Conservation (phyloP, 1,140 invertebrate species). For the Brevipalpus yothersi region DNA sequence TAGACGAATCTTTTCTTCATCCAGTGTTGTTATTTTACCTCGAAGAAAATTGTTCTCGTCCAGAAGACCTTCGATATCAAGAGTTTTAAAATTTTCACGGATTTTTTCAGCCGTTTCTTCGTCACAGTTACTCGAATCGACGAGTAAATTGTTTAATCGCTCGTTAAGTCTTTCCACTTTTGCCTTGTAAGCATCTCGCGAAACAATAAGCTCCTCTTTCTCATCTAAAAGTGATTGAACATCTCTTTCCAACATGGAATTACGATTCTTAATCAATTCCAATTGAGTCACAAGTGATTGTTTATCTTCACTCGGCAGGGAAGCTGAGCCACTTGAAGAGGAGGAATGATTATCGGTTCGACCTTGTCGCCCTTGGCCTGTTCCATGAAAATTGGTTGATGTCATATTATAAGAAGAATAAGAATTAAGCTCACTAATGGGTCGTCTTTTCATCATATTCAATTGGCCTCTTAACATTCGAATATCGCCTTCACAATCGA, state of each 20-base stretch:
- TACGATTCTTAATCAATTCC: slow-evolving; percentile 5
- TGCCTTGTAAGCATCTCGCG: slow-evolving; percentile 55
- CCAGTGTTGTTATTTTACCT: slow-evolving; percentile 46
- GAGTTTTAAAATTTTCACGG: background rate
- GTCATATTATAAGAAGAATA: background rate
- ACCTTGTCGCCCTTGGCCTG: too few species aligned
- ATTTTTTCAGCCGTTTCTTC: background rate
- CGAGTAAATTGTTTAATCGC: slow-evolving; percentile 45
- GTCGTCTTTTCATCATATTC: background rate
- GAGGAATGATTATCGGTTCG: too few species aligned
- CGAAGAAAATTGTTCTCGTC: slow-evolving; percentile 31
- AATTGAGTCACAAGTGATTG: background rate
- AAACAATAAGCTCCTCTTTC: slow-evolving; percentile 53
- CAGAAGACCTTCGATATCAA: slow-evolving; percentile 2
- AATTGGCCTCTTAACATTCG: slow-evolving; percentile 6
- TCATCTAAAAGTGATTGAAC: slow-evolving; percentile 50
- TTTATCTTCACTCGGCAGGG: background rate
- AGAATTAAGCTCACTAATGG: background rate
- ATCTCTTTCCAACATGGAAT: slow-evolving; percentile 36
- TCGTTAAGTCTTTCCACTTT: slow-evolving; percentile 59
- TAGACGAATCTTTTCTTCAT: slow-evolving; percentile 46
- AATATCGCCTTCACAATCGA: slow-evolving; percentile 31
- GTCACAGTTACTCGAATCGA: background rate
- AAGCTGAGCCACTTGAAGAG: too few species aligned
- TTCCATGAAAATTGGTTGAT: background rate